Conservation (phyloP, 2,888 invertebrate genomes). For the Oscheius sp. region DNA sequence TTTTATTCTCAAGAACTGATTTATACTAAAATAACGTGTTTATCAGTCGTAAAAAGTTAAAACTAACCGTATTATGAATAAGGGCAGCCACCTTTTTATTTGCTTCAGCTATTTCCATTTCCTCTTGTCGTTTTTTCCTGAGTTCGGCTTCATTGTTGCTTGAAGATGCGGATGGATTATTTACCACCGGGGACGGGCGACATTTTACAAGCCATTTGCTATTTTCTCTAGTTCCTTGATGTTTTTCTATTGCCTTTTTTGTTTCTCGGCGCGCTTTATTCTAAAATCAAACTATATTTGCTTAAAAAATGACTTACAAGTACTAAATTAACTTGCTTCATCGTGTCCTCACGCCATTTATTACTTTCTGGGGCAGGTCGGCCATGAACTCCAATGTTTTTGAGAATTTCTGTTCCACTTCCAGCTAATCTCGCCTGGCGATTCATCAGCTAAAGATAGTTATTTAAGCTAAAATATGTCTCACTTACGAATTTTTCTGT, state of each 20-base stretch:
- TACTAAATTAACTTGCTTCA: neutral
- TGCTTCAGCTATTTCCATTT: neutral
- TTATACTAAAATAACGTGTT: too few relatives aligned
- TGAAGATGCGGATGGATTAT: too few relatives aligned
- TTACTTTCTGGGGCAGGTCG: neutral
- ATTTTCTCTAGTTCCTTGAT: too few relatives aligned
- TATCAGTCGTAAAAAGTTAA: too few relatives aligned
- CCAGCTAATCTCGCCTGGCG: neutral
- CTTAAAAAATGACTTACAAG: neutral
- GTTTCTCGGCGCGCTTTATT: neutral
- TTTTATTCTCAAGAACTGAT: too few relatives aligned
- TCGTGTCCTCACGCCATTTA: conserved; percentile 3
- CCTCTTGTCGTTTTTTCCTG: neutral
- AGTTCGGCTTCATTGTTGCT: too few relatives aligned
- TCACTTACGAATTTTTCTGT: neutral
- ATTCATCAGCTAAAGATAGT: neutral
- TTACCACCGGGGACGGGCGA: too few relatives aligned
- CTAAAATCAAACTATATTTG: neutral
- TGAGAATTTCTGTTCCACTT: neutral
- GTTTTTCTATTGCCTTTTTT: too few relatives aligned
- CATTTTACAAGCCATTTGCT: too few relatives aligned
- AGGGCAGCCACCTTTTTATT: neutral
- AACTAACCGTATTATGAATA: neutral
- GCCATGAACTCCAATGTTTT: conserved; percentile 6
- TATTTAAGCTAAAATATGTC: neutral